Evolutionary conservation across 2,888 invertebrate species (phyloP), one percentile per base, ranked within the genome.

Genomic region (Eilema caniola): DNA sequence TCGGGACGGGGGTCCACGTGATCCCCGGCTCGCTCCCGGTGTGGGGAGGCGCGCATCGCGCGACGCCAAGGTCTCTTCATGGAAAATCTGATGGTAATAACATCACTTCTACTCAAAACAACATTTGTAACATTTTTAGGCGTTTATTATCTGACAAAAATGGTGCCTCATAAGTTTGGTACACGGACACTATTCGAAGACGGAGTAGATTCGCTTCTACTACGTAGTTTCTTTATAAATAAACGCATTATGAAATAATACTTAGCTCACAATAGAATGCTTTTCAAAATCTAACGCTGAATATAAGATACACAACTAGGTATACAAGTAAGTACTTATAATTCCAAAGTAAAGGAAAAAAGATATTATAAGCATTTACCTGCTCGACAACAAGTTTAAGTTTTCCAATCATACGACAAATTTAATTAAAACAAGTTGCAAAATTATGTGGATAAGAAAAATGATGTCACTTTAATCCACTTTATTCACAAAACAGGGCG

Each of bases 361-460:
- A 8, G 16, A 14, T 25, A 25, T 28, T 14, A 16, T 16, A 59
- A 24, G 57, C 20, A 47, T 20, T 47, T 20, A 47, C 8, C 20
- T 47, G 16, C 47, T 41, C 14, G 16, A 41, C 41, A 41, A 59
- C 25, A 16, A 24, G 24, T 59, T 59, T 25, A 59, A 59, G 24
- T 23, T 41, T 28, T 31, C 10, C 25, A n/a, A 16, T 25, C 11
- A 8, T 53, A 53, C 28, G 53, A 65, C 20, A 20, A 31, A 23
- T n/a, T 65, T 64, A 56, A 65, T 56, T 56, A 56, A 65, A 65
- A 53, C n/a, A 16, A 14, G 53, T 31, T 31, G 23, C 56, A 72
- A 69, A 69, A 71, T 70, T 53, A 47, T 53, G 67, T 71, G 53
- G 28, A 53, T 28, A 64, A 53, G 53, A 64, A 65, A 65, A 65